Percentiles rank a stretch among this genome's conserved stretches.
Conservation (phyloP, 2,113 vertebrate species). For the Cyprinodon variegatus region DNA sequence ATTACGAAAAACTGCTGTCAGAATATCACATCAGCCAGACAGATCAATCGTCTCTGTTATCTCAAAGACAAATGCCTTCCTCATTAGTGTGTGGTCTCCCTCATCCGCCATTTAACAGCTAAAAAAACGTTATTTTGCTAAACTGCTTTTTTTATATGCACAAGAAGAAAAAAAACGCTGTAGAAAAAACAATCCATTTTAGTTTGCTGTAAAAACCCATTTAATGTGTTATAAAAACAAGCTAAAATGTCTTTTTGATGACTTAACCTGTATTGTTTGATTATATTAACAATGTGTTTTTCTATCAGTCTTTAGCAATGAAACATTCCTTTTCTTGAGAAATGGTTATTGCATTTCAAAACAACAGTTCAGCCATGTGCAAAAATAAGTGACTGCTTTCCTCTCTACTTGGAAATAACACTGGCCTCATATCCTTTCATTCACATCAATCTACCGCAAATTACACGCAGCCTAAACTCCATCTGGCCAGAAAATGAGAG, state of each 20-base stretch:
- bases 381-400: conserved; percentile 40
- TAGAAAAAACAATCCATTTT: conserved; percentile 16
- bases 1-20: conserved; percentile 9
- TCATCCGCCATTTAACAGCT: conserved; percentile 58
- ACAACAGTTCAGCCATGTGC: conserved; percentile 13
- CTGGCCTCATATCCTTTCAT: conserved; percentile 13
- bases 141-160: conserved; percentile 31
- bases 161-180: conserved; percentile 17
- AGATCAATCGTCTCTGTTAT: conserved; percentile 49
- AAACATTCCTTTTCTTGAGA: conserved; percentile 5
- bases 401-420: conserved; percentile 24
- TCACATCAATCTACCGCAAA: conserved; percentile 44
- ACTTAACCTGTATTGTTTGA: conserved; percentile 4
- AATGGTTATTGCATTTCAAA: conserved; percentile 3
- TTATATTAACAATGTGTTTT: conserved; percentile 9
- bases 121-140: conserved; percentile 48
- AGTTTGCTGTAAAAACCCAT: conserved; percentile 23
- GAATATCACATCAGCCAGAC: conserved; percentile 39
- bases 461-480: conserved; percentile 54
- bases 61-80: conserved; percentile 57
- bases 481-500: conserved; percentile 52
- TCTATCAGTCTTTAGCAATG: not conserved
- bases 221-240: conserved; percentile 15
- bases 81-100: conserved; percentile 37
- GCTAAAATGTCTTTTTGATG: conserved; percentile 26